Evolutionary conservation across 2,888 invertebrate species (phyloP).

Genomic region (Epinotia brunnichana): DNA sequence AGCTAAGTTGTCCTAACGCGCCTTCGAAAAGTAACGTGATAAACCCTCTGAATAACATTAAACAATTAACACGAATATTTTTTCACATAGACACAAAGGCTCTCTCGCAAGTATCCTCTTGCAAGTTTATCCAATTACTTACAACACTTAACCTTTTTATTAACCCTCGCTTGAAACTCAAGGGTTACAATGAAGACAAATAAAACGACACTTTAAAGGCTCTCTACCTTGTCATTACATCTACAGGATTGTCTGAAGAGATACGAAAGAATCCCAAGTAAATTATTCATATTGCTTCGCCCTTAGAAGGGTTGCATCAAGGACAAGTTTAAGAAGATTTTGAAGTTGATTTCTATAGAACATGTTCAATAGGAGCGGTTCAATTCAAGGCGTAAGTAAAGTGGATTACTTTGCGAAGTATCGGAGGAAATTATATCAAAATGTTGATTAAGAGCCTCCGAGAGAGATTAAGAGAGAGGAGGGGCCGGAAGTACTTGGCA

Average conservation of each 20-base stretch:
- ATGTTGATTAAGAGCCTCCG: too few relatives aligned
- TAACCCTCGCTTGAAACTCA: neutral
- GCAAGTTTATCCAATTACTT: slow-evolving; percentile 5
- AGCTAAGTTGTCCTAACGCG: too few relatives aligned
- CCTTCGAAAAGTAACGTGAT: too few relatives aligned
- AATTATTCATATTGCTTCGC: slow-evolving; percentile 1
- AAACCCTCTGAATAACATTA: too few relatives aligned
- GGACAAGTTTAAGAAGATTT: slow-evolving; percentile 10
- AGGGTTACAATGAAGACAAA: neutral
- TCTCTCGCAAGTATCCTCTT: neutral
- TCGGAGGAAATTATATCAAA: neutral
- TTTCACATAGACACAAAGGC: too few relatives aligned
- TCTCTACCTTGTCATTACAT: slow-evolving; percentile 7
- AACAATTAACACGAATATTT: too few relatives aligned
- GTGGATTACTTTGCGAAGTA: slow-evolving; percentile 12
- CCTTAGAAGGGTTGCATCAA: slow-evolving; percentile 1
- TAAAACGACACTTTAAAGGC: slow-evolving; percentile 8
- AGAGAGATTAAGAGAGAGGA: too few relatives aligned
- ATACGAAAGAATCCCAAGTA: slow-evolving; percentile 14
- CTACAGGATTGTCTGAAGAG: slow-evolving; percentile 17
- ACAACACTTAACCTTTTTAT: neutral
- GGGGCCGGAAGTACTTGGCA: too few relatives aligned
- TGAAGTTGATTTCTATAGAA: slow-evolving; percentile 15
- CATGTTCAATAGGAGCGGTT: slow-evolving; percentile 10
- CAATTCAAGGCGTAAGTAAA: slow-evolving; percentile 10